Evolutionary conservation across 2,888 invertebrate genomes (phyloP).

Genomic region (Eupsilia transversa): DNA sequence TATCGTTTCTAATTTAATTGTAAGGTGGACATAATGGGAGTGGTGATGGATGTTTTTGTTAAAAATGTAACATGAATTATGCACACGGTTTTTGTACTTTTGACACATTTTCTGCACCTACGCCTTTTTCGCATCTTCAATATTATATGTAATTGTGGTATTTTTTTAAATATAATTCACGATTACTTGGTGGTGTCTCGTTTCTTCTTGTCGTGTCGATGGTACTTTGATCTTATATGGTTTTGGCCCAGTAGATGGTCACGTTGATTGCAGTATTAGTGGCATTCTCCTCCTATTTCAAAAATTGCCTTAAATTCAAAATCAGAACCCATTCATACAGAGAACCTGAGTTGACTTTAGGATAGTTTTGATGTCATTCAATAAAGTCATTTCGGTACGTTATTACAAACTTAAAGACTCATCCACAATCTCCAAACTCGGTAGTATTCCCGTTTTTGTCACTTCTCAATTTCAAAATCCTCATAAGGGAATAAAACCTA

Average conservation of each 20-base stretch:
- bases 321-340: neutral
- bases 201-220: neutral
- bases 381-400: neutral
- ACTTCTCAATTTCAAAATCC: neutral
- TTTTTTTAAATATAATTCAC: neutral
- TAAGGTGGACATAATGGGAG: conserved; percentile 15
- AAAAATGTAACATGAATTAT: neutral
- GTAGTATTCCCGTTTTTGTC: neutral
- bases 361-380: neutral
- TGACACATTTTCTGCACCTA: neutral
- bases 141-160: neutral
- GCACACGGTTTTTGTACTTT: neutral
- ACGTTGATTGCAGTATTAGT: neutral
- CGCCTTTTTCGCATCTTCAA: neutral
- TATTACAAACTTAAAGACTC: neutral
- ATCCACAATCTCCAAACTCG: too few species aligned
- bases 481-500: neutral
- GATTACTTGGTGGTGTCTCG: neutral
- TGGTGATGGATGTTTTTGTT: conserved; percentile 9
- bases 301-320: neutral
- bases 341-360: neutral
- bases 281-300: neutral
- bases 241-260: neutral
- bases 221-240: neutral
- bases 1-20: conserved; percentile 43